These are phyloP conservation scores for Pinctada fucata DNA, from an alignment of 2,888 invertebrate genomes.

Conservation along the genomic window DNA sequence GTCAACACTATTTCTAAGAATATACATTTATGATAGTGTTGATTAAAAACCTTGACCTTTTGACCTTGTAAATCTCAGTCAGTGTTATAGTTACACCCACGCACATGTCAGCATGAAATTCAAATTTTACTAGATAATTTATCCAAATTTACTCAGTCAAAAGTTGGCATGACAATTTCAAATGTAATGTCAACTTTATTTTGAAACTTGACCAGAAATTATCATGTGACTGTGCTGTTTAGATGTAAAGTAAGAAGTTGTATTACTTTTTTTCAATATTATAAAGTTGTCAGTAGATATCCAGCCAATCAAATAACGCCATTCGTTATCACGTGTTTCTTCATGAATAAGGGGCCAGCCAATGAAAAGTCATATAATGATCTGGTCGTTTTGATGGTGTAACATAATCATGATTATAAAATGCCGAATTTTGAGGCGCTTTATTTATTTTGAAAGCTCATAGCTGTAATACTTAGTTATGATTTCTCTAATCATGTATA, in stretches of 20 bases:
- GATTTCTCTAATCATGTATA: not conserved
- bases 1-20: too few species aligned
- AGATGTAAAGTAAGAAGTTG: not conserved
- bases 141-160: too few species aligned
- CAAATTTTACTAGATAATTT: too few species aligned
- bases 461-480: not conserved
- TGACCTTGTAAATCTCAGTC: too few species aligned
- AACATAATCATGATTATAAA: not conserved
- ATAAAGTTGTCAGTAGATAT: not conserved
- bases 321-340: conserved; percentile 1
- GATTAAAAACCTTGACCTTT: too few species aligned
- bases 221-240: not conserved
- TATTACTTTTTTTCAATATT: not conserved
- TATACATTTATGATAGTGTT: too few species aligned
- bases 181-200: too few species aligned
- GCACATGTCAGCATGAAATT: not conserved
- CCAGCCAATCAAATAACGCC: not conserved
- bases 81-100: not conserved
- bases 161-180: too few species aligned
- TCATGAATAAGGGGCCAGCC: not conserved
- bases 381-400: conserved; percentile 3
- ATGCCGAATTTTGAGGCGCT: not conserved
- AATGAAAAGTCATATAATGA: not conserved
- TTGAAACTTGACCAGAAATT: not conserved
- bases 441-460: conserved; percentile 4